Conservation (phyloP, 2,888 invertebrate genomes). For the Tachina lurida region DNA sequence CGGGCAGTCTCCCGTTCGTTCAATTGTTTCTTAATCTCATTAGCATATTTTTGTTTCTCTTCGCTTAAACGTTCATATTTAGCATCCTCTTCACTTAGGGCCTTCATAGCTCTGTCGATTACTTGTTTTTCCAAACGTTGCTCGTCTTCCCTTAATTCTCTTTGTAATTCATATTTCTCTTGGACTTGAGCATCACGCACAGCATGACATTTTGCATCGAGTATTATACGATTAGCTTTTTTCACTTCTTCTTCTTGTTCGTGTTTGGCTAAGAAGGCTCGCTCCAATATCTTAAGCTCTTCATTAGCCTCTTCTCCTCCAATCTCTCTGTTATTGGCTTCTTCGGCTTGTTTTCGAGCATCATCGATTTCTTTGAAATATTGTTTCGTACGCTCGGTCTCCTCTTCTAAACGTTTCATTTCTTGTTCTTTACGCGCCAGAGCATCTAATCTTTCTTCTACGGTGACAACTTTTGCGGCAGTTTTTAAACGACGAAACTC, state of each 20-base stretch:
- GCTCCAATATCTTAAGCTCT: constrained; percentile 84
- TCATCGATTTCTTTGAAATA: constrained; percentile 83
- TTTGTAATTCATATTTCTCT: constrained; percentile 84
- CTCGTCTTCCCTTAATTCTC: constrained; percentile 80
- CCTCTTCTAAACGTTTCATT: constrained; percentile 83
- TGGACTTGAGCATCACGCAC: constrained; percentile 92
- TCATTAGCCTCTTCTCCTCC: constrained; percentile 82
- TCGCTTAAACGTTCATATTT: constrained; percentile 75
- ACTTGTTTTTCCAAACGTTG: constrained; percentile 80
- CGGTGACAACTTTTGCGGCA: constrained; percentile 85
- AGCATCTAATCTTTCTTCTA: constrained; percentile 83
- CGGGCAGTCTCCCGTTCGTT: constrained; percentile 79
- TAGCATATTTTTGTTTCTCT: constrained; percentile 79
- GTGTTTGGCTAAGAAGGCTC: constrained; percentile 82
- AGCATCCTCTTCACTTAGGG: constrained; percentile 79
- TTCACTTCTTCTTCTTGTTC: constrained; percentile 86
- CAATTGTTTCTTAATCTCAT: constrained; percentile 80
- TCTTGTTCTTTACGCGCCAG: constrained; percentile 83
- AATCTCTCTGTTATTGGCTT: constrained; percentile 76
- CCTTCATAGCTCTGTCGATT: constrained; percentile 78
- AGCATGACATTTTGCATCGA: constrained; percentile 92
- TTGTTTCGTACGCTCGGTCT: constrained; percentile 85
- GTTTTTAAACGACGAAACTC: constrained; percentile 86
- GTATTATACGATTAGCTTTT: constrained; percentile 89
- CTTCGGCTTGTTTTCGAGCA: constrained; percentile 73